These are phyloP conservation scores for Oenanthe oenanthe DNA, from an alignment of 2,113 vertebrate genomes.

Conservation along the genomic window DNA sequence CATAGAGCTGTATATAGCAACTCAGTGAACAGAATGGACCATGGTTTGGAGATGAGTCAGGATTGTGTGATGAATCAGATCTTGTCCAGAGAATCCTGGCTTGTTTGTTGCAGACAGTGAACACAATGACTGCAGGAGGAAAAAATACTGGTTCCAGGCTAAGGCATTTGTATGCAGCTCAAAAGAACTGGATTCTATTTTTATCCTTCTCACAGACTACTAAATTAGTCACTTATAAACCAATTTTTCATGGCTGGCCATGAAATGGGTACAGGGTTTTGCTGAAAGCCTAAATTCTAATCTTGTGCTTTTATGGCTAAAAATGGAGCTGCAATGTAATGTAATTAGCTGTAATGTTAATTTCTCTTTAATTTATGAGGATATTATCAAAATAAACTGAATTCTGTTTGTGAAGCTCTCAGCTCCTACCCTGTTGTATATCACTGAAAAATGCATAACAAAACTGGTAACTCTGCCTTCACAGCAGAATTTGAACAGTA, in stretches of 20 bases:
- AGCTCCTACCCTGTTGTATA: neutral
- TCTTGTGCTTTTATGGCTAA: neutral
- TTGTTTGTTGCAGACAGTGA: neutral
- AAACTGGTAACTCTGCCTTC: neutral
- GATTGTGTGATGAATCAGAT: neutral
- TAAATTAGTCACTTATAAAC: constrained; percentile 12
- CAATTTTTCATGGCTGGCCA: neutral
- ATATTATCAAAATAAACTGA: neutral
- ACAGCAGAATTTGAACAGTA: neutral
- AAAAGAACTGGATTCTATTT: constrained; percentile 8
- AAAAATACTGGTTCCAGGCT: neutral
- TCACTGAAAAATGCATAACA: neutral
- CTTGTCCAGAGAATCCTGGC: neutral
- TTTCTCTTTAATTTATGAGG: neutral
- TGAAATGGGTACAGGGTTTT: neutral
- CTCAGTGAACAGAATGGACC: neutral
- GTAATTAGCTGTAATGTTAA: neutral
- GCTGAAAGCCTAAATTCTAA: neutral
- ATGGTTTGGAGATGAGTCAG: neutral
- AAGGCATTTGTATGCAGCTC: neutral
- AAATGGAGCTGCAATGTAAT: neutral
- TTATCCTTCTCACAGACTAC: neutral
- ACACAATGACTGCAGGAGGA: neutral
- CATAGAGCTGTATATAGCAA: neutral
- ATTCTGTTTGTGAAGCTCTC: neutral